Conservation (phyloP, 2,888 invertebrate species). For the Caenorhabditis uteleia region DNA sequence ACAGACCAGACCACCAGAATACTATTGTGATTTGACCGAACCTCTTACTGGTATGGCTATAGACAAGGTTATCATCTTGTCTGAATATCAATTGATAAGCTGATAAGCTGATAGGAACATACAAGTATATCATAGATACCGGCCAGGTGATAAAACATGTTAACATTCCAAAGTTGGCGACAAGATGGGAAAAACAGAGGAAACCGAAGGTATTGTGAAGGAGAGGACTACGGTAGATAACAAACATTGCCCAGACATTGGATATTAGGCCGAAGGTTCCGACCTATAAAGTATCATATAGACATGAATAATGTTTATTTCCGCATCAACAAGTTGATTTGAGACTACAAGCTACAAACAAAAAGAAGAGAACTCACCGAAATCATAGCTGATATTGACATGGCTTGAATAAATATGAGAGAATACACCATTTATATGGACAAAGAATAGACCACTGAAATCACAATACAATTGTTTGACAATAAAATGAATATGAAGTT, state of each 20-base stretch:
- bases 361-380: background rate
- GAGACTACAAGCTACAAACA: background rate
- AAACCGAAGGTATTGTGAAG: slow-evolving; percentile 44
- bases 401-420: no score
- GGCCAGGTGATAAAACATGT: slow-evolving; percentile 41
- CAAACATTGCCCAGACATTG: slow-evolving; percentile 36
- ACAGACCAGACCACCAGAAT: slow-evolving; percentile 48
- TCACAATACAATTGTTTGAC: no score
- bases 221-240: slow-evolving; percentile 36
- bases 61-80: slow-evolving; percentile 24
- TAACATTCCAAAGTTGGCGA: slow-evolving; percentile 39
- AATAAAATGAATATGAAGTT: no score
- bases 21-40: slow-evolving; percentile 45
- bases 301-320: background rate
- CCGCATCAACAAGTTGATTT: background rate
- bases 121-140: slow-evolving; percentile 35
- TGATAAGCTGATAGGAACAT: background rate
- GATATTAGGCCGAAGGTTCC: slow-evolving; percentile 16
- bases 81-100: slow-evolving; percentile 6
- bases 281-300: slow-evolving; percentile 16
- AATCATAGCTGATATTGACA: no score
- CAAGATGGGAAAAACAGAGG: slow-evolving; percentile 40
- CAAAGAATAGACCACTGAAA: no score
- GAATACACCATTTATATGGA: no score
- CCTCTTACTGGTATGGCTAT: slow-evolving; percentile 12